These are phyloP conservation scores for Stenurella melanura DNA, from an alignment of 2,888 invertebrate species.

Conservation along the genomic window DNA sequence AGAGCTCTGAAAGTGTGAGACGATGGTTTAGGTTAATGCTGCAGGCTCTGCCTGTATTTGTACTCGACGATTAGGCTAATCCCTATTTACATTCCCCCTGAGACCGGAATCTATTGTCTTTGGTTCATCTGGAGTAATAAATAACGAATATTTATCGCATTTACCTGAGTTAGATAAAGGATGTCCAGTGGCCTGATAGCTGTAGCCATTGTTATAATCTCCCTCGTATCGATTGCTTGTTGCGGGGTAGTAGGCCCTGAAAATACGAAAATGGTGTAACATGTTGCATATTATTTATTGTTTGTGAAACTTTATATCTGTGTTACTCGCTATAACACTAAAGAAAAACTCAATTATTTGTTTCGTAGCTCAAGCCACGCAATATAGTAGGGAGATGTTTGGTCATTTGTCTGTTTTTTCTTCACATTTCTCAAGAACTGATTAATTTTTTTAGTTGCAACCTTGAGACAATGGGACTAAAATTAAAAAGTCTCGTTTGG, in stretches of 20 bases:
- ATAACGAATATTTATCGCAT: neutral
- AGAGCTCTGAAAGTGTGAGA: neutral
- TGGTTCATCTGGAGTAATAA: slow-evolving; percentile 19
- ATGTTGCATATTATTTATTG: too few relatives aligned
- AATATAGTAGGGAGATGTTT: too few relatives aligned
- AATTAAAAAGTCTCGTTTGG: too few relatives aligned
- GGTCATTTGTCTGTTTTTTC: too few relatives aligned
- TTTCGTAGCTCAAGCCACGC: too few relatives aligned
- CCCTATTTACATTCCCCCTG: slow-evolving; percentile 8
- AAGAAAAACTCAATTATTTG: too few relatives aligned
- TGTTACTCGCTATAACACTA: too few relatives aligned
- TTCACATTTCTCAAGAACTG: too few relatives aligned
- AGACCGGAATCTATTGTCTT: neutral
- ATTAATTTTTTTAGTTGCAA: too few relatives aligned
- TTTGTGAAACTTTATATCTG: too few relatives aligned
- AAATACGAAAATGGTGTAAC: neutral
- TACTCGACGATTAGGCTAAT: slow-evolving; percentile 28
- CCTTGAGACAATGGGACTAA: too few relatives aligned
- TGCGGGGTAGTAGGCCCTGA: slow-evolving; percentile 17
- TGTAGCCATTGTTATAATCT: slow-evolving; percentile 2
- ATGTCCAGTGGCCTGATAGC: slow-evolving; percentile 11
- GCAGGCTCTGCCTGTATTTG: slow-evolving; percentile 10
- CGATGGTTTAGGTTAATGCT: slow-evolving; percentile 1
- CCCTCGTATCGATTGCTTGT: neutral
- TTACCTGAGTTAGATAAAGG: slow-evolving; percentile 32